Evolutionary conservation across 23 tunicate species (phyloP), one percentile per base, ranked within the genome.

Genomic region (Diplosoma virens): DNA sequence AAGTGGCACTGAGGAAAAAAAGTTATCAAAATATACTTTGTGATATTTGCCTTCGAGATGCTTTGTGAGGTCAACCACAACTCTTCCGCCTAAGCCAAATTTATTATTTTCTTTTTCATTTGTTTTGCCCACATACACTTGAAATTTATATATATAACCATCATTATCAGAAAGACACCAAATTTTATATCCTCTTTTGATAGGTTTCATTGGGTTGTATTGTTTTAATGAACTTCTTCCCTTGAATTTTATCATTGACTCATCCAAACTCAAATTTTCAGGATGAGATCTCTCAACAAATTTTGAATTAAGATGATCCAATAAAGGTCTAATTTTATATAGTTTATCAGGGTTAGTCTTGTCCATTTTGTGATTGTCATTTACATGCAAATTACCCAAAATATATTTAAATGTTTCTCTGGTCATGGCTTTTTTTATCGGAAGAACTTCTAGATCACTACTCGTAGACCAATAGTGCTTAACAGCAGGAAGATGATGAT

Each of bases 171-270:
- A 50, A n/a, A 35, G 20, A 16, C 50, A 35, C 74, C 74, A 67
- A 37, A 67, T 23, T 36, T 67, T 67, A 26, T 67, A 67, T 36
- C 74, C 74, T 23, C 74, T 67, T 36, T 67, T 67, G 17, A 67
- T 67, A 34, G 74, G 74, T 52, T 36, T 67, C 50, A 67, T 67
- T 22, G 74, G 52, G 52, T 67, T 67, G 74, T 67, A 67, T 36
- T 67, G 74, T 27, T 67, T 67, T 50, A 67, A 11, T 25, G 32
- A 17, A 21, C 52, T 16, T 22, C 74, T 67, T 2, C 74, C 74
- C 30, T 67, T 67, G 74, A 67, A 67, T n/a, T 26, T 22, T 9
- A 67, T 67, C 74, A 67, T 67, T 4, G 52, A 35, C 36, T 67
- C 74, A 35, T 67, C 74, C 3, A 67, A 11, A 22, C 74, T 67